These are phyloP conservation scores for Melanaphis sacchari DNA, from an alignment of 1,140 invertebrate species.

Conservation along the genomic window DNA sequence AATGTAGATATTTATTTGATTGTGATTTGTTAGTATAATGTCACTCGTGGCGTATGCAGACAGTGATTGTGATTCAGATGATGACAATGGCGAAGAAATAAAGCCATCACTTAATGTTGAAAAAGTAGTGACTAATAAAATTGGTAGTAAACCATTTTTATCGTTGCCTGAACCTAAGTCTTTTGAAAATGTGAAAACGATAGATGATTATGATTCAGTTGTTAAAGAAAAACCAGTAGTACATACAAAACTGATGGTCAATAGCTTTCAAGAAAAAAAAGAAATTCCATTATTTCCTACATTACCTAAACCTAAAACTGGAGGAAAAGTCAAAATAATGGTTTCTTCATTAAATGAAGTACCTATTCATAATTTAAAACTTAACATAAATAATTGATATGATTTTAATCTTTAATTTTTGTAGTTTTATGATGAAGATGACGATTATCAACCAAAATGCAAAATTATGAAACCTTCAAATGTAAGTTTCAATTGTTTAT, in stretches of 20 bases:
- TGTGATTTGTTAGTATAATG: background rate
- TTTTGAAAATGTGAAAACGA: background rate
- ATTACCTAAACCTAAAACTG: slow-evolving; percentile 31
- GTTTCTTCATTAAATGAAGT: slow-evolving; percentile 58
- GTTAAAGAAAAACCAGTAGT: background rate
- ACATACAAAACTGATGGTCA: background rate
- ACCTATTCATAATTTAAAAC: background rate
- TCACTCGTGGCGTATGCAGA: background rate
- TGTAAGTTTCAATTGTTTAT: slow-evolving; percentile 51
- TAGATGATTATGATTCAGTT: background rate
- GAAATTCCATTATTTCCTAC: background rate
- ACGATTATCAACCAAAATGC: slow-evolving; percentile 48
- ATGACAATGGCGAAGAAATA: background rate
- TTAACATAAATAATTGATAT: background rate
- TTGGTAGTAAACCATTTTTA: background rate
- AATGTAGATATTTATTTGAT: background rate
- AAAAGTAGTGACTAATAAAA: background rate
- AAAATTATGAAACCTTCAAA: slow-evolving; percentile 59
- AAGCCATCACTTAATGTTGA: background rate
- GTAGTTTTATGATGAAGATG: slow-evolving; percentile 53
- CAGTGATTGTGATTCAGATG: background rate
- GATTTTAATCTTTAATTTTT: slow-evolving; percentile 23
- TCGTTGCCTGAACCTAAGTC: background rate
- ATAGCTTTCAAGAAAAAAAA: background rate
- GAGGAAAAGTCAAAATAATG: slow-evolving; percentile 58